phyloP scores from a whole-genome alignment of 2,888 invertebrate species.

The Pyrocoelia pectoralis region DNA sequence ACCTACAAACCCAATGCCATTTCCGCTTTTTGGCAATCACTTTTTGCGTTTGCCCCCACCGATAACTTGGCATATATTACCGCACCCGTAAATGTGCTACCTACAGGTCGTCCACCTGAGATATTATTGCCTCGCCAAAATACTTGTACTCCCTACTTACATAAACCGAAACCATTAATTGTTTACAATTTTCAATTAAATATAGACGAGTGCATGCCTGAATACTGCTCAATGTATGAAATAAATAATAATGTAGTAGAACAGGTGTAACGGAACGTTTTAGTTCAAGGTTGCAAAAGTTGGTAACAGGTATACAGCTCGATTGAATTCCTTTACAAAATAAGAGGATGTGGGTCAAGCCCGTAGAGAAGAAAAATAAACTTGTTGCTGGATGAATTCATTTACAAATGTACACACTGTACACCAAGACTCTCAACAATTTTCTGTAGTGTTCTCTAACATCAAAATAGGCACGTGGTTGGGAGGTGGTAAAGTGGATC shows the following conservation, averaged over 20 bases:
- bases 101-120: constrained; percentile 19
- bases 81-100: constrained; percentile 25
- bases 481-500: too few species aligned
- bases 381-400: too few species aligned
- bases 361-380: background rate
- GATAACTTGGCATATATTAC: constrained; percentile 22
- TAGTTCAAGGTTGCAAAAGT: constrained; percentile 7
- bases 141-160: background rate
- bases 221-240: background rate
- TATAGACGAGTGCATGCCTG: background rate
- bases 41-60: constrained; percentile 2
- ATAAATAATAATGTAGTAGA: background rate
- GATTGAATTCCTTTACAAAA: constrained; percentile 6
- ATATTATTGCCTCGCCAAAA: background rate
- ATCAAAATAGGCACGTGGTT: too few species aligned
- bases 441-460: too few species aligned
- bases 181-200: background rate
- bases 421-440: too few species aligned
- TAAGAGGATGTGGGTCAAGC: background rate
- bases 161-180: background rate
- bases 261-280: constrained; percentile 6
- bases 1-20: background rate
- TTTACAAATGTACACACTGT: too few species aligned
- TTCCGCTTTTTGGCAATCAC: constrained; percentile 16
- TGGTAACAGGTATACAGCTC: constrained; percentile 2